phyloP scores from a whole-genome alignment of 64 coral and sea anemone species.

The Porites australiensis region DNA sequence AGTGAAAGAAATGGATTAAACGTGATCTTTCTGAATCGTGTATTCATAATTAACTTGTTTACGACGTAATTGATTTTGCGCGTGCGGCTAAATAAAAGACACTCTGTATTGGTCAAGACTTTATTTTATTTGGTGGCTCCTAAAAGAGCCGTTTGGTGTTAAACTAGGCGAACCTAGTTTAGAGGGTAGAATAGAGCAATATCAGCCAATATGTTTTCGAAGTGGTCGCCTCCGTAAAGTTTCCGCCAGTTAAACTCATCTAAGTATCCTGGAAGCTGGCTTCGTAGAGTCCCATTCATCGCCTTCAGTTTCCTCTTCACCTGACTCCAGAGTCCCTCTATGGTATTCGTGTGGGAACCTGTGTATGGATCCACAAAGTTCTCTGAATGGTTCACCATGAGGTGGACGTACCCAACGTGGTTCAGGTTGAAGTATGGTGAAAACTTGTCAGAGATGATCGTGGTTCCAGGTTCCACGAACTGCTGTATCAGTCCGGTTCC shows the following conservation, averaged over 20 bases:
- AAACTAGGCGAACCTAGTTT: too few relatives aligned
- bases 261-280: background rate
- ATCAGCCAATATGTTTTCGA: too few relatives aligned
- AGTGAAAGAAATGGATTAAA: too few relatives aligned
- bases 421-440: background rate
- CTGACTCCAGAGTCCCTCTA: background rate
- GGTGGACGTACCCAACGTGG: slow-evolving; percentile 13
- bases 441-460: background rate
- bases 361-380: slow-evolving; percentile 45
- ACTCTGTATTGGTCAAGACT: too few relatives aligned
- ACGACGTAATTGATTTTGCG: too few relatives aligned
- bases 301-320: background rate
- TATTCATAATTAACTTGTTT: too few relatives aligned
- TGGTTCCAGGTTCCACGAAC: background rate
- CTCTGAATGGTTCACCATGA: slow-evolving; percentile 36
- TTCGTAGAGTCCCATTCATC: background rate
- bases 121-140: too few relatives aligned
- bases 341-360: background rate
- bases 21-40: too few relatives aligned
- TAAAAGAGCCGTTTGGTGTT: too few relatives aligned
- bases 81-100: too few relatives aligned
- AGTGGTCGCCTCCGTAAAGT: too few relatives aligned
- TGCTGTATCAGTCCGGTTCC: background rate
- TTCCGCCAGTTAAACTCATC: background rate
- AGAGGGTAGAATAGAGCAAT: too few relatives aligned